phyloP scores from a whole-genome alignment of 2,888 invertebrate genomes.

The Danaus chrysippus region DNA sequence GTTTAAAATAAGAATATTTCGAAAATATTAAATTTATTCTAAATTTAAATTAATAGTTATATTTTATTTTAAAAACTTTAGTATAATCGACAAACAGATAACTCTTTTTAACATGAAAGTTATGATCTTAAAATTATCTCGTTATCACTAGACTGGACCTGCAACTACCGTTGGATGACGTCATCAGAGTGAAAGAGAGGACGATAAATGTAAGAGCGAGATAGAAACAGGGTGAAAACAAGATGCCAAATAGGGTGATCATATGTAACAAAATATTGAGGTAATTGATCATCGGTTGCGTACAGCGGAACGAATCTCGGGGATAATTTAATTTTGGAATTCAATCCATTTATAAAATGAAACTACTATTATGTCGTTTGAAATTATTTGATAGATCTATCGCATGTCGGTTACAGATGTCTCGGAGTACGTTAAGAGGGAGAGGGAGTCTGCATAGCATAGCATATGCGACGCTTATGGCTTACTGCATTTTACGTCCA shows the following conservation, averaged over 20 bases:
- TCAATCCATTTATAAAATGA: conserved; percentile 36
- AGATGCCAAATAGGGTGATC: conserved; percentile 73
- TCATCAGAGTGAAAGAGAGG: conserved; percentile 52
- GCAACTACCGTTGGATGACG: conserved; percentile 65
- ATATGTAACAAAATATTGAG: conserved; percentile 71
- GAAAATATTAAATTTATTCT: too few species aligned
- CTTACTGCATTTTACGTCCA: too few species aligned
- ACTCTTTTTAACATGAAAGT: not conserved
- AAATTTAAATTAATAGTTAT: too few species aligned
- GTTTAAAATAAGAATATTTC: too few species aligned
- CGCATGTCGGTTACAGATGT: too few species aligned
- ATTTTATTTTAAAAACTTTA: too few species aligned
- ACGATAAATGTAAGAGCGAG: conserved; percentile 38
- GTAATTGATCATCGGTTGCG: conserved; percentile 49
- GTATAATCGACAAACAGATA: too few species aligned
- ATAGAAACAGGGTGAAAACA: conserved; percentile 56
- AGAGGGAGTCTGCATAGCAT: too few species aligned
- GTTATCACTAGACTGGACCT: conserved; percentile 20
- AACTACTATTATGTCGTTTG: conserved; percentile 12
- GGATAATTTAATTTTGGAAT: conserved; percentile 45
- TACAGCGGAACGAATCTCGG: conserved; percentile 48
- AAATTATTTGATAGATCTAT: too few species aligned
- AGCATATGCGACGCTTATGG: too few species aligned
- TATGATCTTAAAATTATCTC: conserved; percentile 21
- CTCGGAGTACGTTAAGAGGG: too few species aligned